Percentiles rank a stretch among this genome's conserved stretches.
phyloP scores from a whole-genome alignment of 2,113 vertebrate genomes.

The Pterocles burchelli region DNA sequence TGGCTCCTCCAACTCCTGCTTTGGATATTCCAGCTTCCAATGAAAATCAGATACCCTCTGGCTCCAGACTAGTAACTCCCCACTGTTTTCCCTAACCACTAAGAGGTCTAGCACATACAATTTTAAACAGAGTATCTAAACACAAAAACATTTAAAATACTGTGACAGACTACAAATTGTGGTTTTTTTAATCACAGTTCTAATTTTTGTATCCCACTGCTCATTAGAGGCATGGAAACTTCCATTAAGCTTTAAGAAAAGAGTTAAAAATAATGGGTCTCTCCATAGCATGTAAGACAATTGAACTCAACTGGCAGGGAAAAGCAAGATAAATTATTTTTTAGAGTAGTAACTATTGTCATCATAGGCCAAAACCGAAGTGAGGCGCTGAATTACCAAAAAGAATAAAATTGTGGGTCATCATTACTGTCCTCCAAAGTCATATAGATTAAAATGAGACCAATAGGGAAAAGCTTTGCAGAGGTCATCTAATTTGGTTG shows the following conservation, averaged over 20 bases:
- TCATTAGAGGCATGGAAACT: background rate
- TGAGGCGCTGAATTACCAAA: background rate
- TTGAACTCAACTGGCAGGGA: background rate
- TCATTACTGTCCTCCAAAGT: background rate
- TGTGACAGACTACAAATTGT: background rate
- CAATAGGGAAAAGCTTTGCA: background rate
- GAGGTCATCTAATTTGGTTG: background rate
- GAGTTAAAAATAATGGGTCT: background rate
- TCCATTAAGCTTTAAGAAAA: background rate
- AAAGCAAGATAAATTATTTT: background rate
- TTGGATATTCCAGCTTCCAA: constrained; percentile 55
- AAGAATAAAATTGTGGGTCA: background rate
- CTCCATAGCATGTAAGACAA: background rate
- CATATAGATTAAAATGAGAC: background rate
- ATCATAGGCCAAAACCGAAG: background rate
- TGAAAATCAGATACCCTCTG: constrained; percentile 61
- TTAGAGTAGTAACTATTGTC: background rate
- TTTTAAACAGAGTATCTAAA: constrained; percentile 47
- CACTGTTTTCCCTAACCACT: constrained; percentile 62
- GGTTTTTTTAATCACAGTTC: constrained; percentile 17
- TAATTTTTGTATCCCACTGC: background rate
- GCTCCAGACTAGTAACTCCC: constrained; percentile 65
- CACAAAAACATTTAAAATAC: constrained; percentile 28
- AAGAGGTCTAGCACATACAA: constrained; percentile 33
- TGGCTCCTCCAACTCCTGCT: constrained; percentile 31